Conservation (phyloP, 2,113 vertebrate genomes). For the Danio rerio region GRCz12tu NC_133177.1:48918501-48919000, state of each 20-base stretch:
- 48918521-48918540: constrained; percentile 88
- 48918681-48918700: not conserved
- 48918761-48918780: too few species aligned
- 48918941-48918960: too few species aligned
- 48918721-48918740: not conserved
- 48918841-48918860: too few species aligned
- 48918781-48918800: too few species aligned
- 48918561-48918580: constrained; percentile 86
- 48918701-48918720: not conserved
- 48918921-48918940: too few species aligned
- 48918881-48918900: too few species aligned
- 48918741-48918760: not conserved
- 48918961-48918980: too few species aligned
- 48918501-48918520: constrained; percentile 94
- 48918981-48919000: too few species aligned
- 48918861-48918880: too few species aligned
- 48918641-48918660: not conserved
- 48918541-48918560: constrained; percentile 92
- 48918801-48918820: too few species aligned
- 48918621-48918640: too few species aligned
- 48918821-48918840: not conserved
- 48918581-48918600: constrained; percentile 17
- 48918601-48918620: not conserved
- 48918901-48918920: too few species aligned
- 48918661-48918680: not conserved